Conservation (phyloP, 2,888 invertebrate species). For the Himalopsyche tibetana region DNA sequence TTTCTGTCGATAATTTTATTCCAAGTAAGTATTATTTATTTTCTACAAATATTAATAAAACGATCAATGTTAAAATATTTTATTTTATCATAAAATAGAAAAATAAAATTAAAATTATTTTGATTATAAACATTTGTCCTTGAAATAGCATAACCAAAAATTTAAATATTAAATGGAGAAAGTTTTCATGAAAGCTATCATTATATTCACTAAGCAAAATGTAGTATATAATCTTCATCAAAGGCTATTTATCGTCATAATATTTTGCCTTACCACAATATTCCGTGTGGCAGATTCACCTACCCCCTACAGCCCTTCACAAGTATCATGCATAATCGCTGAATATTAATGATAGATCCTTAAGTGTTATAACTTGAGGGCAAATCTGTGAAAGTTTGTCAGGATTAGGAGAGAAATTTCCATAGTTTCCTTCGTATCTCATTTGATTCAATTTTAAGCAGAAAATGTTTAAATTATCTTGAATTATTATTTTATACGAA, state of each 20-base stretch:
- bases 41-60: no score
- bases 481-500: no score
- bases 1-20: no score
- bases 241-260: slow-evolving; percentile 39
- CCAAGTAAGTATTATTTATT: no score
- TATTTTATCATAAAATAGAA: no score
- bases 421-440: slow-evolving; percentile 38
- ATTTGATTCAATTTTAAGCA: neutral
- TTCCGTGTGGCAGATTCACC: slow-evolving; percentile 25
- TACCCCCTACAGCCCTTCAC: slow-evolving; percentile 19
- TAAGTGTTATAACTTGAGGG: slow-evolving; percentile 40
- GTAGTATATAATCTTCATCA: slow-evolving; percentile 29
- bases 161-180: neutral
- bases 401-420: slow-evolving; percentile 48
- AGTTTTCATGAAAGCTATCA: slow-evolving; percentile 9
- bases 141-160: neutral
- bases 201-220: slow-evolving; percentile 36
- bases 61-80: no score
- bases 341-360: slow-evolving; percentile 40
- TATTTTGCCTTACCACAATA: slow-evolving; percentile 32
- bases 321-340: slow-evolving; percentile 41
- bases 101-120: no score
- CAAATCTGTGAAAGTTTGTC: slow-evolving; percentile 44
- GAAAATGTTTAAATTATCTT: no score
- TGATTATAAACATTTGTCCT: no score